Evolutionary conservation across 2,888 invertebrate species (phyloP), one percentile per base, ranked within the genome.

Genomic region (Pristionchus entomophagus): DNA sequence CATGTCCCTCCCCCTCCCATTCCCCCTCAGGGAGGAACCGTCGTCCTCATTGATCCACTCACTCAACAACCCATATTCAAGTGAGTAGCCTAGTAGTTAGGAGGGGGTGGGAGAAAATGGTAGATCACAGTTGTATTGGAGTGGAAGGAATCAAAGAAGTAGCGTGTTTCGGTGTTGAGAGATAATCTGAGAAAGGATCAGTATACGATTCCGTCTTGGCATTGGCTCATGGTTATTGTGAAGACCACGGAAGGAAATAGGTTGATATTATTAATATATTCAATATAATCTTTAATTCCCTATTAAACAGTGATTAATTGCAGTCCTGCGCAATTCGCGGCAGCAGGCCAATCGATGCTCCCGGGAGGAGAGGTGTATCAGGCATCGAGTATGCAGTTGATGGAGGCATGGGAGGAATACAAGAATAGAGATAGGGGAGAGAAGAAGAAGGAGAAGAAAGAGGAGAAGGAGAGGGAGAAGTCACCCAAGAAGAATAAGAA

Each of bases 381-480:
- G 22, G 83, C 83, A 35, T 45, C 83, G 83, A 32, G 32, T 32
- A 49, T 49, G 29, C 65, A 65, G 32, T n/a, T 65, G 83, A 35
- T 45, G 73, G 85, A 87, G 19, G 73, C 59, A n/a, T 87, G 87
- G 87, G 62, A 87, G 19, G 82, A 78, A 51, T 87, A 85, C 53
- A 49, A 85, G 82, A 56, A 56, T 38, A 59, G 80, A 62, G 81
- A 86, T 41, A 86, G 81, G 41, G 38, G 29, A 49, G 73, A 56
- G 59, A 51, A 53, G 53, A 51, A 77, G n/a, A 59, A 62, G 26
- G 19, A 53, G 26, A 51, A 59, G 77, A 56, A 53, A 38, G 73
- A 65, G 80, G 32, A 32, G 59, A 49, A 26, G 38, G 41, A 77
- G 32, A 32, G 62, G 38, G 41, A 84, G n/a, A 69, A n/a, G 10